These are phyloP conservation scores for Archivesica marissinica DNA, from an alignment of 1,140 invertebrate species.

Conservation along the genomic window DNA sequence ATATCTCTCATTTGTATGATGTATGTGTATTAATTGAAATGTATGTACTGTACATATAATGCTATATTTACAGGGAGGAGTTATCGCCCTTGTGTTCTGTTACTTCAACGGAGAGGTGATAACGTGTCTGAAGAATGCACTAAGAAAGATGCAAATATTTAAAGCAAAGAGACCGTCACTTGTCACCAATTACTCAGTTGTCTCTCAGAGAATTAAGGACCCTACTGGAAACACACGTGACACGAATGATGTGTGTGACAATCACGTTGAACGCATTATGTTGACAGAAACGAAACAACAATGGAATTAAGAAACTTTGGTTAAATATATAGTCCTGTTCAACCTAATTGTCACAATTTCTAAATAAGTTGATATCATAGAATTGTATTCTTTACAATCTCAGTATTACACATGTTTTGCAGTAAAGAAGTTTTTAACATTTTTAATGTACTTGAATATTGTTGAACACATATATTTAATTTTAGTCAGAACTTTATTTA, in stretches of 20 bases:
- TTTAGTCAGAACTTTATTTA: too few relatives aligned
- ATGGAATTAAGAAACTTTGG: neutral
- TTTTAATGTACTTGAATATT: too few relatives aligned
- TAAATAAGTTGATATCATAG: too few relatives aligned
- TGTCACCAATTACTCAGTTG: slow-evolving; percentile 33
- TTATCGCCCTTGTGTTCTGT: slow-evolving; percentile 66
- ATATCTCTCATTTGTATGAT: too few relatives aligned
- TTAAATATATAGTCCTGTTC: too few relatives aligned
- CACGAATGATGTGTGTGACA: neutral
- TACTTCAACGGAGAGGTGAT: slow-evolving; percentile 68
- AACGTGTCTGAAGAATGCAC: slow-evolving; percentile 6
- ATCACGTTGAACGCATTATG: neutral
- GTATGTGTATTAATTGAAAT: too few relatives aligned
- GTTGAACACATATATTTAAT: too few relatives aligned
- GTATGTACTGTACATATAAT: too few relatives aligned
- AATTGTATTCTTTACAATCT: too few relatives aligned
- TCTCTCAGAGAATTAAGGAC: slow-evolving; percentile 12
- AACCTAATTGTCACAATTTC: too few relatives aligned
- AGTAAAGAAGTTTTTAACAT: too few relatives aligned
- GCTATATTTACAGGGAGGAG: slow-evolving; percentile 57
- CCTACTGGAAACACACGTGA: neutral
- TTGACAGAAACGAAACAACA: neutral
- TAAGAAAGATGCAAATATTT: slow-evolving; percentile 7
- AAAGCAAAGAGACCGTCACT: neutral
- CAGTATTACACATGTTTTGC: too few relatives aligned